These are phyloP conservation scores for Lepus europaeus DNA, from an alignment of 2,113 vertebrate species.

Conservation along the genomic window DNA sequence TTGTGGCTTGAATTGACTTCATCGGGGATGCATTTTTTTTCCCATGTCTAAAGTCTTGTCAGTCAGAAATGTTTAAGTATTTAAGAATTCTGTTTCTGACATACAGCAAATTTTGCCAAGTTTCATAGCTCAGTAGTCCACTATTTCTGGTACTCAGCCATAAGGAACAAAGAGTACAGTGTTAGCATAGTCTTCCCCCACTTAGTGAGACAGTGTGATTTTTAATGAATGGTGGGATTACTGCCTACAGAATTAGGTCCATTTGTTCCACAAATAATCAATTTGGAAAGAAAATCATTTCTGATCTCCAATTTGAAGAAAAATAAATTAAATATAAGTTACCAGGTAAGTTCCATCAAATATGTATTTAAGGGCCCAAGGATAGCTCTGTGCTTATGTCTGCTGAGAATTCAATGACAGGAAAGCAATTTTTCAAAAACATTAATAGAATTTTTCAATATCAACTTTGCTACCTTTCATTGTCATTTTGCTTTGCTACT, in stretches of 20 bases:
- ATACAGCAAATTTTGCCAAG: slow-evolving; percentile 52
- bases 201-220: slow-evolving; percentile 23
- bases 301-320: slow-evolving; percentile 52
- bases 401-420: slow-evolving; percentile 49
- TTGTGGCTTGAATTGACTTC: slow-evolving; percentile 35
- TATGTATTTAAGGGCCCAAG: slow-evolving; percentile 39
- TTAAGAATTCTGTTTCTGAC: slow-evolving; percentile 63
- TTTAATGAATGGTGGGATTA: slow-evolving; percentile 58
- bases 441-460: slow-evolving; percentile 16
- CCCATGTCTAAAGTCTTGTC: slow-evolving; percentile 37
- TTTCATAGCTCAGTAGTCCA: not conserved
- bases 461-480: slow-evolving; percentile 19
- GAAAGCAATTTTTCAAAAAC: slow-evolving; percentile 48
- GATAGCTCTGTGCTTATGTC: slow-evolving; percentile 55
- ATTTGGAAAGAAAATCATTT: slow-evolving; percentile 72
- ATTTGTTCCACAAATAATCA: slow-evolving; percentile 73
- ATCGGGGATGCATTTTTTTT: slow-evolving; percentile 36
- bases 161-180: slow-evolving; percentile 69
- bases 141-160: slow-evolving; percentile 49
- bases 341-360: slow-evolving; percentile 29
- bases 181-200: not conserved
- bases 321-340: slow-evolving; percentile 63
- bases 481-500: slow-evolving; percentile 40
- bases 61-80: slow-evolving; percentile 66
- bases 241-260: slow-evolving; percentile 56